Evolutionary conservation across 2,797 vertebrate genomes (phyloP), one percentile per base, ranked within the genome.

Genomic region (Sphenodon punctatus): DNA sequence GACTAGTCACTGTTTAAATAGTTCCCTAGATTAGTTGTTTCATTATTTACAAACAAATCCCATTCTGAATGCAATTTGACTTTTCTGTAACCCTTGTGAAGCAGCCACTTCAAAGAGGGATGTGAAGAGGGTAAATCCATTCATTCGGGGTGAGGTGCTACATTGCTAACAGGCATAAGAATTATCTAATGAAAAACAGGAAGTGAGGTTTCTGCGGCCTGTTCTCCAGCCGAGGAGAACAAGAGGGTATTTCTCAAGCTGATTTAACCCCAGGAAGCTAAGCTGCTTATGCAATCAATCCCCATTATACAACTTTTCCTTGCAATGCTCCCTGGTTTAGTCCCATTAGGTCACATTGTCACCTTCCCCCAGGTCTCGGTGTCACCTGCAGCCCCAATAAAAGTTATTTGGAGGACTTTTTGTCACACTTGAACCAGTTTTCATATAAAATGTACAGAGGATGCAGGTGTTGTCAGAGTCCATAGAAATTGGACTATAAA

Each of bases 1-100:
- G 66, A 73, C 72, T 87, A 51, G 56, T 68, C 87, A 70, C 75
- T 82, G 61, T 78, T 87, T 73, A 88, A 87, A 87, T 86, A 89
- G 89, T 81, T 83, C 80, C 70, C 58, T 82, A 66, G 77, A 80
- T 89, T 90, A 87, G 84, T 75, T n/a, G n/a, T 81, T 85, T 78
- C 74, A n/a, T 30, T n/a, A 84, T 84, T 90, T 80, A 69, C 74
- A 90, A 93, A 88, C 76, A 85, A 83, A 80, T 84, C 85, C 53
- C 69, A 77, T 84, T 68, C 84, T 66, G 85, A 92, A 82, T 2
- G 4, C 51, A 70, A 34, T 39, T 81, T 48, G 80, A 48, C 43
- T 78, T 48, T 74, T 45, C n/a, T 83, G 49, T 36, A 63, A 1
- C 36, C 72, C 58, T 65, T 55, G 34, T 48, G 66, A 80, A 61